Evolutionary conservation across 2,888 invertebrate genomes (phyloP), one percentile per base, ranked within the genome.

Genomic region (Phragmatobia fuliginosa): DNA sequence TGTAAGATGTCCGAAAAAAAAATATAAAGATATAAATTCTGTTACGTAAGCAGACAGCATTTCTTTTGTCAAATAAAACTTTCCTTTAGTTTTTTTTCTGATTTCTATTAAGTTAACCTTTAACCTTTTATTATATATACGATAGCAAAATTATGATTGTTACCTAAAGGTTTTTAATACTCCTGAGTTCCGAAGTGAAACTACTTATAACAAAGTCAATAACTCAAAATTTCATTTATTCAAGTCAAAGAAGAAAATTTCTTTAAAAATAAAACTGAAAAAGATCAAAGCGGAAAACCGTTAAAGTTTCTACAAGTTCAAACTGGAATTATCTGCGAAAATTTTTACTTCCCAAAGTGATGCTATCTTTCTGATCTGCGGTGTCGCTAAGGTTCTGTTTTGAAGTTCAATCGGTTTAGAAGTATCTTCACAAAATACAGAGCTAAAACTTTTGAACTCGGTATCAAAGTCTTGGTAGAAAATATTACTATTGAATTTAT

Each of bases 331-430:
- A 62, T 63, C 41, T 45, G 18, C 28, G 25, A 64, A 64, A 36
- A 56, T 56, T 36, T 63, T 56, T 56, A 56, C 36, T 64, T 52
- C 4, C 25, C n/a, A n/a, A 52, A 64, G 64, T 52, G 56, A 64
- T 28, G 64, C 28, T 36, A 56, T 64, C 56, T 56, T n/a, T 28
- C 36, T 28, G 64, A 64, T 56, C 64, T 52, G 52, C 11, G 56
- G 64, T 36, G n/a, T 8, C 8, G 25, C n/a, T 33, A 36, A 41
- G 32, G 58, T 41, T 38, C 56, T 38, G 58, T 41, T 38, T 38
- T 38, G 45, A 66, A 60, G 60, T 66, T 61, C 33, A 49, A 66
- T 60, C 41, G 25, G 45, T 66, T 49, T 36, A 25, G 25, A 66
- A 61, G 25, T 60, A 33, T 45, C 32, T 60, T 18, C 32, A 45